Percentiles rank a stretch among this genome's conserved stretches.
Conservation (phyloP, 2,888 invertebrate species). For the Hydropsyche betteni region DNA sequence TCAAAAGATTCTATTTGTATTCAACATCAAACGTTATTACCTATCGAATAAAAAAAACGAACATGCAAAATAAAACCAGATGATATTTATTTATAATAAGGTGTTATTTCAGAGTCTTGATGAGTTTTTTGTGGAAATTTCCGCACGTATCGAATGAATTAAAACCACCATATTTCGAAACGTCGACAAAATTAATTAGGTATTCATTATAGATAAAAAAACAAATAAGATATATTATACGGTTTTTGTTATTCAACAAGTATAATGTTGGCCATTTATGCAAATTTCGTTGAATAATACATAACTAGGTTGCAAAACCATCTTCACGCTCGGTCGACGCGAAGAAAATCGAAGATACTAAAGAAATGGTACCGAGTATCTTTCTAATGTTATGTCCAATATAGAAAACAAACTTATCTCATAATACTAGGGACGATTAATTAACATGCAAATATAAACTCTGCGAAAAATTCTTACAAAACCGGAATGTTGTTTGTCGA, state of each 20-base stretch:
- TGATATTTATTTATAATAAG: too few relatives aligned
- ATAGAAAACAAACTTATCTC: neutral
- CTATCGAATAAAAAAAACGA: too few relatives aligned
- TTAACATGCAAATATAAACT: neutral
- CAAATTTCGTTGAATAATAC: slow-evolving; percentile 16
- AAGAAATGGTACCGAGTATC: neutral
- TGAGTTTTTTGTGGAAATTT: too few relatives aligned
- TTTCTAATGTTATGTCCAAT: neutral
- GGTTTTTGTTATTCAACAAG: neutral
- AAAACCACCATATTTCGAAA: too few relatives aligned
- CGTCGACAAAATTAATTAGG: too few relatives aligned
- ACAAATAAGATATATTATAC: neutral
- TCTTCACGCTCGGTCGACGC: slow-evolving; percentile 2
- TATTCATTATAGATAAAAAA: too few relatives aligned
- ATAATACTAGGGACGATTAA: neutral
- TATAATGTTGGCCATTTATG: slow-evolving; percentile 10
- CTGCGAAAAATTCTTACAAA: neutral
- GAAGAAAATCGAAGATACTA: neutral
- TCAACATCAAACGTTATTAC: too few relatives aligned
- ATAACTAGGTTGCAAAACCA: slow-evolving; percentile 3
- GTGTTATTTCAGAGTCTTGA: too few relatives aligned
- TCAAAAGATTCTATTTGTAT: too few relatives aligned
- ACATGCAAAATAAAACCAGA: too few relatives aligned
- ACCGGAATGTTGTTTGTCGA: slow-evolving; percentile 3
- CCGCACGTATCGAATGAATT: too few relatives aligned